phyloP scores from a whole-genome alignment of 2,113 vertebrate genomes.

The Hemiprocne comata region DNA sequence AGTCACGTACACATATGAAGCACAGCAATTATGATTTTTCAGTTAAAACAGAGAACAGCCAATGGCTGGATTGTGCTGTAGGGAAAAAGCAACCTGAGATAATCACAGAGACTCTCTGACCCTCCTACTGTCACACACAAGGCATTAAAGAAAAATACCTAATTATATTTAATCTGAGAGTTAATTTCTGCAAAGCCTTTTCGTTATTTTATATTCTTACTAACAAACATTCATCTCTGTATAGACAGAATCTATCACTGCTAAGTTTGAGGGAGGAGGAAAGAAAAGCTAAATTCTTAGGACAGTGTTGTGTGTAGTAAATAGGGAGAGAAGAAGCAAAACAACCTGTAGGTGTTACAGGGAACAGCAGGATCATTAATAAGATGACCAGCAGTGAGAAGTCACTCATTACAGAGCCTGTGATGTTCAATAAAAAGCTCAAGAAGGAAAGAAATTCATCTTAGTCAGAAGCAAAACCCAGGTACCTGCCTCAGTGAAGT shows the following conservation, averaged over 20 bases:
- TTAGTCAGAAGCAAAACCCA: background rate
- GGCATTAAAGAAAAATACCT: background rate
- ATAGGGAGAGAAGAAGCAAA: background rate
- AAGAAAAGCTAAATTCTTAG: background rate
- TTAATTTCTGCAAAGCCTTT: background rate
- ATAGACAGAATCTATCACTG: background rate
- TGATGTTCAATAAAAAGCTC: background rate
- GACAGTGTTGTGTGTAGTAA: background rate
- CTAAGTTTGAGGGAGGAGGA: background rate
- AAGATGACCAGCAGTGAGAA: background rate
- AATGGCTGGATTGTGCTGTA: background rate
- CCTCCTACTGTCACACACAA: background rate
- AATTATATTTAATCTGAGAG: background rate
- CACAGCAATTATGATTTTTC: background rate
- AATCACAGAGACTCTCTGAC: background rate
- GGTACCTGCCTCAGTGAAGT: fast-evolving
- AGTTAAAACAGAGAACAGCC: background rate
- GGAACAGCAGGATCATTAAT: background rate
- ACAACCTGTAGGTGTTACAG: background rate
- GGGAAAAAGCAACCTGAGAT: background rate
- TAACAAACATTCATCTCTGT: background rate
- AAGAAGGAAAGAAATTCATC: background rate
- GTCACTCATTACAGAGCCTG: background rate
- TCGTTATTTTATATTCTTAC: background rate
- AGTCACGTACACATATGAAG: background rate